Conservation (phyloP, 2,113 vertebrate genomes). For the Nerophis lumbriciformis region DNA sequence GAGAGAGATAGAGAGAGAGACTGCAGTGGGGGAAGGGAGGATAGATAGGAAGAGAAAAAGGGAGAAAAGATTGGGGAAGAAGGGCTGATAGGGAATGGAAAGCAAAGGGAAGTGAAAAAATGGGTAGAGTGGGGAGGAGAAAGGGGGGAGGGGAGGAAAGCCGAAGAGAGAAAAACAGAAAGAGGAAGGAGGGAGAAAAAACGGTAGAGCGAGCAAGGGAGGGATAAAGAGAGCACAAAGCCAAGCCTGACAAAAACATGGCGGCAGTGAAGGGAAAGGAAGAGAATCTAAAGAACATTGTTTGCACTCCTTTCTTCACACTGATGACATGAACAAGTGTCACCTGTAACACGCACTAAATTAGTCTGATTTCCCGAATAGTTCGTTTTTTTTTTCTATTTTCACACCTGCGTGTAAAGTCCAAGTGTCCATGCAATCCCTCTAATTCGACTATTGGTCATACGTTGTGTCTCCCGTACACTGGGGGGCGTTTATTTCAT, state of each 20-base stretch:
- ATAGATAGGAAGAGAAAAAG: slow-evolving; percentile 44
- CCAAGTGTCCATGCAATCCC: no score
- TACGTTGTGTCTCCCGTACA: no score
- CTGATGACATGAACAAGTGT: not conserved
- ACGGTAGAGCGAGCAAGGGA: slow-evolving; percentile 37
- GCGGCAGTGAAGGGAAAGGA: slow-evolving; percentile 35
- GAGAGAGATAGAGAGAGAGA: slow-evolving; percentile 27
- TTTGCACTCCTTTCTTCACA: not conserved
- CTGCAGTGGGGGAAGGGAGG: slow-evolving; percentile 43
- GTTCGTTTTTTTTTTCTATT: no score
- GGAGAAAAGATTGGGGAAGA: slow-evolving; percentile 29
- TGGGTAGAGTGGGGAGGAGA: slow-evolving; percentile 28
- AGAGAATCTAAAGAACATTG: slow-evolving; percentile 12
- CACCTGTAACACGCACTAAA: not conserved
- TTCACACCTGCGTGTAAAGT: no score
- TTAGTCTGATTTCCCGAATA: no score
- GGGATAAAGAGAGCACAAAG: slow-evolving; percentile 26
- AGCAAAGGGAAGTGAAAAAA: slow-evolving; percentile 6
- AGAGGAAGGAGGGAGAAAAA: slow-evolving; percentile 11
- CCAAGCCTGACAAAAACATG: slow-evolving; percentile 51
- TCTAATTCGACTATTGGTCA: no score
- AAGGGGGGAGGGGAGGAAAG: slow-evolving; percentile 9
- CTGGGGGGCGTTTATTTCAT: no score
- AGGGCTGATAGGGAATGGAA: slow-evolving; percentile 36
- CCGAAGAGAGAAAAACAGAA: slow-evolving; percentile 9